Evolutionary conservation across 2,113 vertebrate genomes (phyloP).

Genomic region (Oryctolagus cuniculus): DNA sequence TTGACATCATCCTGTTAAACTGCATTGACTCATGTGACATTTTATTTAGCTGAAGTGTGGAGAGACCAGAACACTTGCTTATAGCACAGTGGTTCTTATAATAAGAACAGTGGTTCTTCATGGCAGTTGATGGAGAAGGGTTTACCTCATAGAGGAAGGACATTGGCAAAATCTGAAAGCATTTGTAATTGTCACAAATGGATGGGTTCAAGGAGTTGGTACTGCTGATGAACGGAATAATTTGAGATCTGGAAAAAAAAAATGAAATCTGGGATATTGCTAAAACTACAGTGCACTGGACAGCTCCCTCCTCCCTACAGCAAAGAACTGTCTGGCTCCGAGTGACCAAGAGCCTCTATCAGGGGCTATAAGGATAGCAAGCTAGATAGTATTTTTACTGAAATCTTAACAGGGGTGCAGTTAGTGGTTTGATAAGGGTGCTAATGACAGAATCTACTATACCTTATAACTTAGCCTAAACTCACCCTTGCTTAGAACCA

Average conservation of each 20-base stretch:
- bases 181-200: neutral
- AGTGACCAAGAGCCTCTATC: neutral
- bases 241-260: neutral
- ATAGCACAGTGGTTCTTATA: neutral
- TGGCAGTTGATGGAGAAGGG: no score
- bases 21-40: neutral
- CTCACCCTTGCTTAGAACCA: neutral
- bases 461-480: constrained; percentile 13
- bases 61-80: neutral
- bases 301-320: neutral
- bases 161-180: neutral
- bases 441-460: neutral
- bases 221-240: neutral
- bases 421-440: neutral
- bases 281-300: neutral
- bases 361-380: neutral
- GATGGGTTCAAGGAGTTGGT: neutral
- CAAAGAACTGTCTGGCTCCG: neutral
- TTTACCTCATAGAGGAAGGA: neutral
- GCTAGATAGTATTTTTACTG: neutral
- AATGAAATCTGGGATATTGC: neutral
- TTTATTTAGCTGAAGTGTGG: neutral
- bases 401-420: neutral
- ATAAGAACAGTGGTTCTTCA: neutral
- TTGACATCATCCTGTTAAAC: neutral